Evolutionary conservation across 2,113 vertebrate genomes (phyloP).

Genomic region (Aegypius monachus): DNA sequence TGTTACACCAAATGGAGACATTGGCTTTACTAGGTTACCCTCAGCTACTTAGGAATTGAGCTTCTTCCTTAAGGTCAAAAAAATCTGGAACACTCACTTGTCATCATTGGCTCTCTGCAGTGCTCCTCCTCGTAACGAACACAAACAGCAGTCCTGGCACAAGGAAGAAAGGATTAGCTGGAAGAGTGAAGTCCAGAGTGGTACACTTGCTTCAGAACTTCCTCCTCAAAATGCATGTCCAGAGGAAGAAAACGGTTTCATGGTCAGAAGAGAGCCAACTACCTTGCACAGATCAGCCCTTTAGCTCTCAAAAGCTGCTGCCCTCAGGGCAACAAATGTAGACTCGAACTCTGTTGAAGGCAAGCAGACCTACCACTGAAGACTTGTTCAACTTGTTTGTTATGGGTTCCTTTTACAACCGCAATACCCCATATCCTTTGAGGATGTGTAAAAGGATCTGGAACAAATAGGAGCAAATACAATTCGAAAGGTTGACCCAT

Average conservation of each 20-base stretch:
- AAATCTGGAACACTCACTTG: constrained; percentile 80
- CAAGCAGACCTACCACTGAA: neutral
- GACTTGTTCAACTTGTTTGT: neutral
- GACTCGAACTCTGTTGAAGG: neutral
- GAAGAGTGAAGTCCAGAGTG: neutral
- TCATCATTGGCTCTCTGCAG: constrained; percentile 94
- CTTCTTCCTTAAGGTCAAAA: neutral
- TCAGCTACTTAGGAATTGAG: neutral
- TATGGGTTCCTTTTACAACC: neutral
- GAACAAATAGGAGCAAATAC: neutral
- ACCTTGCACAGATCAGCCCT: neutral
- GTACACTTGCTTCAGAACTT: neutral
- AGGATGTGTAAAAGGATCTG: neutral
- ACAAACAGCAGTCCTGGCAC: constrained; percentile 92
- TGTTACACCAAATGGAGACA: neutral
- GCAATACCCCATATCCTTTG: neutral
- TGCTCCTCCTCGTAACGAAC: constrained; percentile 91
- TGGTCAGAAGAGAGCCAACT: neutral
- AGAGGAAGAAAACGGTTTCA: neutral
- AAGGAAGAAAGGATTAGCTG: neutral
- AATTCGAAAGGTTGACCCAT: neutral
- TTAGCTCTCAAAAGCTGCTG: neutral
- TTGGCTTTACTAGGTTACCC: neutral
- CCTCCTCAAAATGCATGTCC: neutral
- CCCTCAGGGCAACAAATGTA: neutral